Conservation (phyloP, 2,888 invertebrate species). For the Xylophagus ater region DNA sequence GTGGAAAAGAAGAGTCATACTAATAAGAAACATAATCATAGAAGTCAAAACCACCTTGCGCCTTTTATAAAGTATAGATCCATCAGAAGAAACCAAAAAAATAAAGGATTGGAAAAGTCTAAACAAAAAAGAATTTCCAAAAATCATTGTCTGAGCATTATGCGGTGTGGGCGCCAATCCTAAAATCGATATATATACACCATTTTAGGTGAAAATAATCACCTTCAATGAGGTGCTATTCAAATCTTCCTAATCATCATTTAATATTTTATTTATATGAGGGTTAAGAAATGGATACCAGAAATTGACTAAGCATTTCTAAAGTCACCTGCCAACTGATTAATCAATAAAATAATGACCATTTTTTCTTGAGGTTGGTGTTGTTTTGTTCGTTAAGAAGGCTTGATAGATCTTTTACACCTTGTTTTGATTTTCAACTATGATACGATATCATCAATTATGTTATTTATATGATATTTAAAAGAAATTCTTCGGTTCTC, state of each 20-base stretch:
- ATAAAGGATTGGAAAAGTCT: too few relatives aligned
- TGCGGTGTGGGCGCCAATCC: background rate
- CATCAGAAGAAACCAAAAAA: background rate
- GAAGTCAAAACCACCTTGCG: background rate
- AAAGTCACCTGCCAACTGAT: constrained; percentile 8
- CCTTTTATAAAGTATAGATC: background rate
- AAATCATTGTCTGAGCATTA: constrained; percentile 1
- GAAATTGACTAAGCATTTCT: constrained; percentile 4
- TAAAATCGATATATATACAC: background rate
- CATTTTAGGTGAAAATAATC: background rate
- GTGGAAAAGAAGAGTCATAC: too few relatives aligned
- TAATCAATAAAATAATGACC: constrained; percentile 10
- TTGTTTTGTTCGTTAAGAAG: background rate
- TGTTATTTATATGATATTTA: too few relatives aligned
- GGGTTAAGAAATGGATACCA: background rate
- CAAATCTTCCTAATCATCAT: background rate
- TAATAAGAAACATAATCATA: too few relatives aligned
- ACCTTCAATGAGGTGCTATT: background rate
- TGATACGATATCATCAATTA: constrained; percentile 11
- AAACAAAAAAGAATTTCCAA: background rate
- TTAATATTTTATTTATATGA: background rate
- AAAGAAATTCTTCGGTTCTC: constrained; percentile 7
- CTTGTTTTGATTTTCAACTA: constrained; percentile 6
- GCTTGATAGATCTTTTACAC: constrained; percentile 10
- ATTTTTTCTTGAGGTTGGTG: too few relatives aligned